Evolutionary conservation across 2,113 vertebrate genomes (phyloP).

Genomic region (Lagopus muta): DNA sequence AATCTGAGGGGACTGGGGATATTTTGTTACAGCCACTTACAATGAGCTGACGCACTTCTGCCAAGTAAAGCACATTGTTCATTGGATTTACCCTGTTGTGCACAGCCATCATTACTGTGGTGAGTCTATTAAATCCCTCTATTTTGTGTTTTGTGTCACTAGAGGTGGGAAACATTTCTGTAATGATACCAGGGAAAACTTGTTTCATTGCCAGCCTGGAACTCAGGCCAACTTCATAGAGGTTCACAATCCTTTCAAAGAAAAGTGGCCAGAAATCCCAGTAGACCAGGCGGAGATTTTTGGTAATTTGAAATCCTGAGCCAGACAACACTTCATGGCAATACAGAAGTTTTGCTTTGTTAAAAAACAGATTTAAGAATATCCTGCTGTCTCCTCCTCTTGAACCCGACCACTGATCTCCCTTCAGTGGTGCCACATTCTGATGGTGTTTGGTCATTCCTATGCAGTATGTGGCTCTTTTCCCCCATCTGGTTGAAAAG

Average conservation of each 20-base stretch:
- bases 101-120: slow-evolving; percentile 66
- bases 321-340: background rate
- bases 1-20: background rate
- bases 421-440: background rate
- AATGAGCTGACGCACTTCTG: slow-evolving; percentile 53
- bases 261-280: slow-evolving; percentile 27
- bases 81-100: slow-evolving; percentile 53
- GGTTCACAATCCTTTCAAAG: slow-evolving; percentile 46
- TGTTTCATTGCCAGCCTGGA: slow-evolving; percentile 65
- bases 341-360: background rate
- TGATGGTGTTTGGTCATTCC: background rate
- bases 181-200: slow-evolving; percentile 67
- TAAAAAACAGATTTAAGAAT: background rate
- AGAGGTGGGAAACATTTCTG: slow-evolving; percentile 68
- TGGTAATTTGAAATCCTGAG: background rate
- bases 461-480: background rate
- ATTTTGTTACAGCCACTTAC: slow-evolving; percentile 33
- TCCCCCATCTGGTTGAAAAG: background rate
- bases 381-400: background rate
- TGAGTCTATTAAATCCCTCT: slow-evolving; percentile 68
- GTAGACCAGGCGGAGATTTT: slow-evolving; percentile 15
- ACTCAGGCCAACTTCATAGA: slow-evolving; percentile 28
- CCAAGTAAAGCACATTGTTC: slow-evolving; percentile 58
- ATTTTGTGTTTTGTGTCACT: slow-evolving; percentile 54
- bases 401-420: background rate